phyloP scores from a whole-genome alignment of 2,113 vertebrate species.

The Semnornis frantzii region DNA sequence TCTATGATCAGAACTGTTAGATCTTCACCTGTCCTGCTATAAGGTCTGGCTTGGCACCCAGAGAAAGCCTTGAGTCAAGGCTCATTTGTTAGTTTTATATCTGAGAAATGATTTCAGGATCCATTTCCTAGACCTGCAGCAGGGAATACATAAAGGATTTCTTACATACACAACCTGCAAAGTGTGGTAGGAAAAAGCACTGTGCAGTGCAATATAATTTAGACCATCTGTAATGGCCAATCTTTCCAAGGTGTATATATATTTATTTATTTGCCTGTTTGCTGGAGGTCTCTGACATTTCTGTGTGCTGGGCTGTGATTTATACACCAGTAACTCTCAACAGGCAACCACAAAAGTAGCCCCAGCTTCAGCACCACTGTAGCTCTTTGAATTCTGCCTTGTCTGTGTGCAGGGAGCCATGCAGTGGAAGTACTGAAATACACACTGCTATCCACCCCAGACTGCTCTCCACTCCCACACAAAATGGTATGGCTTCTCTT shows the following conservation, averaged over 20 bases:
- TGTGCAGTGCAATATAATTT: background rate
- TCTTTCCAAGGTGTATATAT: background rate
- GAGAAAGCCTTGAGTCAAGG: background rate
- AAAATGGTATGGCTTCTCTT: background rate
- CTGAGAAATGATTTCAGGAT: background rate
- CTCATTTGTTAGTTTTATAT: background rate
- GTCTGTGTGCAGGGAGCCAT: background rate
- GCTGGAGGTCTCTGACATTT: background rate
- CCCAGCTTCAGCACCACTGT: background rate
- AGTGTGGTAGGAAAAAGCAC: background rate
- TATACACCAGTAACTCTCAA: background rate
- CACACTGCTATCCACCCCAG: background rate
- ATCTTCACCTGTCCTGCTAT: background rate
- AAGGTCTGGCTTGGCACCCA: background rate
- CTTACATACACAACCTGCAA: background rate
- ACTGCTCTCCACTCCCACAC: background rate
- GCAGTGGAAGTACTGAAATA: background rate
- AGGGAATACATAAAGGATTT: background rate
- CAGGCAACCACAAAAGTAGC: background rate
- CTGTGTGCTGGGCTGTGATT: background rate
- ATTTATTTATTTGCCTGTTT: no score
- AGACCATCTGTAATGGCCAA: slow-evolving; percentile 24
- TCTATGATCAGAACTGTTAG: background rate
- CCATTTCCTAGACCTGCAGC: background rate
- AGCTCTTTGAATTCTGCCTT: background rate